phyloP scores from a whole-genome alignment of 2,113 vertebrate species.

The Capra hircus region DNA sequence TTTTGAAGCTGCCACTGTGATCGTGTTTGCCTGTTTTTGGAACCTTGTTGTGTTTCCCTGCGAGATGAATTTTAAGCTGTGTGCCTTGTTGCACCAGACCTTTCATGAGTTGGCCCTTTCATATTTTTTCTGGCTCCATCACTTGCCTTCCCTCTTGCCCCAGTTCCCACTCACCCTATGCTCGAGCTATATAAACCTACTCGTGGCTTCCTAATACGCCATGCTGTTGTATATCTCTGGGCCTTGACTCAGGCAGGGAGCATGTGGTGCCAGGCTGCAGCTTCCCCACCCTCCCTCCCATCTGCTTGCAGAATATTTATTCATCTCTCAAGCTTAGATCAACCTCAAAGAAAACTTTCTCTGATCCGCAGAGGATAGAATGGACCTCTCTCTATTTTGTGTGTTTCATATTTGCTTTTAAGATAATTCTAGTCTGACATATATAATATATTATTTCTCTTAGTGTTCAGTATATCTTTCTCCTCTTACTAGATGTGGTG shows the following conservation, averaged over 20 bases:
- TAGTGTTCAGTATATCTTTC: neutral
- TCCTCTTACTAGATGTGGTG: neutral
- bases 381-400: neutral
- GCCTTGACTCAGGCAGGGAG: neutral
- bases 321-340: slow-evolving; percentile 12
- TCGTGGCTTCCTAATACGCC: neutral
- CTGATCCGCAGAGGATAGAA: neutral
- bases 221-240: neutral
- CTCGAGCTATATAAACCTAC: neutral
- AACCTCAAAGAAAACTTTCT: slow-evolving; percentile 1
- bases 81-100: neutral
- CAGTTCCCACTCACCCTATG: neutral
- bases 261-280: neutral
- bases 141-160: neutral
- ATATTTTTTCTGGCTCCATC: neutral
- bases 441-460: neutral
- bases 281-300: neutral
- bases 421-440: neutral
- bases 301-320: slow-evolving; percentile 27
- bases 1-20: neutral
- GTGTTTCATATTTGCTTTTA: neutral
- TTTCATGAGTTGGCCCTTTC: neutral
- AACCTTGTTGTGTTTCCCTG: neutral
- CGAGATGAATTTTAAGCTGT: neutral
- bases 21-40: neutral